These are phyloP conservation scores for Zapornia atra DNA, from an alignment of 2,113 vertebrate genomes.

Conservation along the genomic window DNA sequence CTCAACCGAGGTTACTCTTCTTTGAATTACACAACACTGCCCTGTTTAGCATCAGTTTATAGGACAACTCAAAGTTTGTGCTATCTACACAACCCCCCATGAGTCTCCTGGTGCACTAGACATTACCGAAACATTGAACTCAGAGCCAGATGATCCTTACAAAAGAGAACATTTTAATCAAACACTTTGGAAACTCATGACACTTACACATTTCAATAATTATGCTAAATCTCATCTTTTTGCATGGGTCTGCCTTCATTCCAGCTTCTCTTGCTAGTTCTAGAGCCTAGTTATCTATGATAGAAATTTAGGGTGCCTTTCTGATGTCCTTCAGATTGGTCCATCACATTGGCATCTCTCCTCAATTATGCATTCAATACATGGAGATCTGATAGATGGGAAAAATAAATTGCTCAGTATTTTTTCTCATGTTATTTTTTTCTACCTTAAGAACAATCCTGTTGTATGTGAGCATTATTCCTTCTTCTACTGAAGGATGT, in stretches of 20 bases:
- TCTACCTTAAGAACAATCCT: not conserved
- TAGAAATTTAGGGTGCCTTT: not conserved
- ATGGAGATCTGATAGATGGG: not conserved
- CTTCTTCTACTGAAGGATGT: not conserved
- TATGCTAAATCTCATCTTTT: not conserved
- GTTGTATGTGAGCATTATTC: not conserved
- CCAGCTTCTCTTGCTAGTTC: not conserved
- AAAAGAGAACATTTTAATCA: not conserved
- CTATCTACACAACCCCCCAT: too few relatives aligned
- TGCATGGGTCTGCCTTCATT: not conserved
- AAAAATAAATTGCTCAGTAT: not conserved
- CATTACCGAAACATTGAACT: too few relatives aligned
- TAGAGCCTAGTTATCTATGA: not conserved
- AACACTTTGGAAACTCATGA: not conserved
- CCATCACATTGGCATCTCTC: not conserved
- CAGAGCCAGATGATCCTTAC: too few relatives aligned
- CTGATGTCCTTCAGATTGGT: not conserved
- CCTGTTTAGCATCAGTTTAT: too few relatives aligned
- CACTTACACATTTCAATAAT: not conserved
- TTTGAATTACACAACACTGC: too few relatives aligned
- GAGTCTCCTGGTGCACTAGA: too few relatives aligned
- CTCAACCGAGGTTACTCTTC: too few relatives aligned
- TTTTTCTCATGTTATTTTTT: not conserved
- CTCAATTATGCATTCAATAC: not conserved
- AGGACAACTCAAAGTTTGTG: too few relatives aligned